These are phyloP conservation scores for Sporophila hypoxantha DNA, from an alignment of 2,113 vertebrate genomes.

Conservation along the genomic window DNA sequence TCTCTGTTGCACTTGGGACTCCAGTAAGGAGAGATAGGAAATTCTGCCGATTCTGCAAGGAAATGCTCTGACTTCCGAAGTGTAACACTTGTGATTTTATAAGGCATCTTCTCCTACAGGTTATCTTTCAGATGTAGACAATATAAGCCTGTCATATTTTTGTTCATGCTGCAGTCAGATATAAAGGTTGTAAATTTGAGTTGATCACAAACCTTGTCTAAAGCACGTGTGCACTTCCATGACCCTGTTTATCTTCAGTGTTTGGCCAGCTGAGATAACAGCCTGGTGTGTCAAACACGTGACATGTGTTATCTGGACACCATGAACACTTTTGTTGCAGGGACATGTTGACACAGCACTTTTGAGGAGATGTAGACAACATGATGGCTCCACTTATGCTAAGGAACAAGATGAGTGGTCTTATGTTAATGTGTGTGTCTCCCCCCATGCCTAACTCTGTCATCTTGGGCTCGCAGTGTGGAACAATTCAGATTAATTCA, in stretches of 20 bases:
- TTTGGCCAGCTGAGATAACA: slow-evolving; percentile 43
- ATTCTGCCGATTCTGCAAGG: neutral
- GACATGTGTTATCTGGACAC: neutral
- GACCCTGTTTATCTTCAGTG: slow-evolving; percentile 26
- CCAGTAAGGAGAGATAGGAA: neutral
- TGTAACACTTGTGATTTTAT: neutral
- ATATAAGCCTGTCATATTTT: neutral
- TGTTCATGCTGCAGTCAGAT: neutral
- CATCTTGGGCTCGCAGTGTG: neutral
- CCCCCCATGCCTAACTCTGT: neutral
- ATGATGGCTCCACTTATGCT: slow-evolving; percentile 38
- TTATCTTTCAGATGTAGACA: neutral
- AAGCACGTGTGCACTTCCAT: neutral
- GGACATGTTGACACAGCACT: slow-evolving; percentile 37
- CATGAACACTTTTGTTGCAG: neutral
- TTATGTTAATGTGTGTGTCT: neutral
- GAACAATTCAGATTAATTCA: neutral
- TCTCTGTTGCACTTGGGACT: neutral
- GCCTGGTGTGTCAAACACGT: neutral
- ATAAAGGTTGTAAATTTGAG: neutral
- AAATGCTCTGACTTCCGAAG: neutral
- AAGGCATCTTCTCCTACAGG: neutral
- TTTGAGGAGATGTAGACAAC: slow-evolving; percentile 31
- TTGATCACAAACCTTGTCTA: slow-evolving; percentile 12
- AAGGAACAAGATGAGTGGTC: slow-evolving; percentile 22